Conservation (phyloP, 2,888 invertebrate genomes). For the Bombylius discolor region DNA sequence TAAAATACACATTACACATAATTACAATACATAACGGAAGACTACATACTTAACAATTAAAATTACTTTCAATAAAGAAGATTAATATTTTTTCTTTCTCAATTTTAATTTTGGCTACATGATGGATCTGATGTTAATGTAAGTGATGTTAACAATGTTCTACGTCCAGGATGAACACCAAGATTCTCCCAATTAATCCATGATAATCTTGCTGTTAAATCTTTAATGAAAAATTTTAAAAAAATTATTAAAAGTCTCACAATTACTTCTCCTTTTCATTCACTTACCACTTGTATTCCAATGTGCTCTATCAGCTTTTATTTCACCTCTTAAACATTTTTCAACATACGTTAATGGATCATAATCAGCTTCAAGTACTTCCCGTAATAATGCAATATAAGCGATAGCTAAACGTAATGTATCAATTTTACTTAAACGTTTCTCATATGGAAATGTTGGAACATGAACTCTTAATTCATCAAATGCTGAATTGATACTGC, state of each 20-base stretch:
- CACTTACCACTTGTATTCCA: constrained; percentile 90
- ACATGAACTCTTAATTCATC: constrained; percentile 95
- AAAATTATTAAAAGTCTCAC: not conserved
- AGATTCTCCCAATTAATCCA: constrained; percentile 99
- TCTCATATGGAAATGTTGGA: constrained; percentile 98
- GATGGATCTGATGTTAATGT: constrained; percentile 59
- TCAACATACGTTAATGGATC: constrained; percentile 91
- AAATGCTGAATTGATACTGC: constrained; percentile 99
- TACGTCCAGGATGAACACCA: constrained; percentile 80
- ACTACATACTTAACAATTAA: too few relatives aligned
- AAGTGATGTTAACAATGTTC: constrained; percentile 69
- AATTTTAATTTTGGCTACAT: not conserved
- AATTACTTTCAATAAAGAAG: too few relatives aligned
- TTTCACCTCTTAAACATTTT: constrained; percentile 78
- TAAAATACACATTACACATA: too few relatives aligned
- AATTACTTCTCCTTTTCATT: not conserved
- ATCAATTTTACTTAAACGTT: constrained; percentile 95
- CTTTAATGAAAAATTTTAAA: constrained; percentile 40
- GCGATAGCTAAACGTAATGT: constrained; percentile 93
- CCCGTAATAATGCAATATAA: constrained; percentile 86
- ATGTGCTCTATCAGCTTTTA: constrained; percentile 74
- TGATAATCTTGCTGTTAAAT: constrained; percentile 87
- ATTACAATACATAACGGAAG: too few relatives aligned
- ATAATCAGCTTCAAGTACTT: constrained; percentile 75
- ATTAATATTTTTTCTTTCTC: too few relatives aligned